A percentile compares a stretch with the other conserved stretches of the same genome.
These are phyloP conservation scores for Virgularia gustaviana DNA, from an alignment of 92 coral and sea anemone species.

Conservation along the genomic window DNA sequence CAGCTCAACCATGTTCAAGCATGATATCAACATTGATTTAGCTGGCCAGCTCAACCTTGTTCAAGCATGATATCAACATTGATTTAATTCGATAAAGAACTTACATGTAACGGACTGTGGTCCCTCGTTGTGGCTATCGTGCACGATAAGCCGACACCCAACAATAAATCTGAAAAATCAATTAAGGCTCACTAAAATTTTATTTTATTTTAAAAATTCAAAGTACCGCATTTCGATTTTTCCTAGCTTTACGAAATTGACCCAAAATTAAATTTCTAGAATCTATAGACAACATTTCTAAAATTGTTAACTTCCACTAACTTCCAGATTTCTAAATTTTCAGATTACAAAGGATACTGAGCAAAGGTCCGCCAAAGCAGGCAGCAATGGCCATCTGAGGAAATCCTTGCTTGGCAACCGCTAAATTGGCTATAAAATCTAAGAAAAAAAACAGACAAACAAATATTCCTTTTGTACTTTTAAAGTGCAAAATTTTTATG, in stretches of 20 bases:
- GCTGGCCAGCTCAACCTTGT: too few species aligned
- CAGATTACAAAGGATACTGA: conserved; percentile 98
- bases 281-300: too few species aligned
- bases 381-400: conserved; percentile 95
- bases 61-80: too few species aligned
- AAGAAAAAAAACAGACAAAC: not conserved
- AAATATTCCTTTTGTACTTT: not conserved
- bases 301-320: too few species aligned
- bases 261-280: too few species aligned
- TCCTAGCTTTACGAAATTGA: too few species aligned
- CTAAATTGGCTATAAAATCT: conserved; percentile 78
- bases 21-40: too few species aligned
- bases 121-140: conserved; percentile 57
- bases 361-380: conserved; percentile 94
- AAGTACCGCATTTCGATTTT: not conserved
- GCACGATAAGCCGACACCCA: conserved; percentile 91
- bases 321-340: too few species aligned
- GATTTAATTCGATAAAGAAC: conserved; percentile 18
- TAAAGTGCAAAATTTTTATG: not conserved
- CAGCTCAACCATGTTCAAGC: too few species aligned
- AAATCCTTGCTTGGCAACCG: conserved; percentile 91
- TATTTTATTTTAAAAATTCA: not conserved
- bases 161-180: conserved; percentile 58
- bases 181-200: too few species aligned
- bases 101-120: conserved; percentile 59